These are phyloP conservation scores for Brachynemurus nebulosus DNA, from an alignment of 2,888 invertebrate genomes.

Conservation along the genomic window DNA sequence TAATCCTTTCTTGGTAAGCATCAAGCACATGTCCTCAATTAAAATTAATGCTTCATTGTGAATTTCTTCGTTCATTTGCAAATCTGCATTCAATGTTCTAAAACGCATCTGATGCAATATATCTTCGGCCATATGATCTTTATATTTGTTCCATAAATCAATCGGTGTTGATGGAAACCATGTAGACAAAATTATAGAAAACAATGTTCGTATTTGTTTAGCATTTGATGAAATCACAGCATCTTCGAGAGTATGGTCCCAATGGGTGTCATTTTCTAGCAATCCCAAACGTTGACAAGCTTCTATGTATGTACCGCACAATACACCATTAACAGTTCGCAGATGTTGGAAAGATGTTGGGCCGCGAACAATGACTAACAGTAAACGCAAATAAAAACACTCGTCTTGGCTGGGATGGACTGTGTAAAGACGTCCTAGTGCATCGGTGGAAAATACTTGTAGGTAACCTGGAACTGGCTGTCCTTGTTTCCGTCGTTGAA, in stretches of 20 bases:
- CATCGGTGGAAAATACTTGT: conserved; percentile 23
- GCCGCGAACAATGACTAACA: conserved; percentile 24
- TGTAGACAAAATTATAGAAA: conserved; percentile 19
- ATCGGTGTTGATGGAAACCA: conserved; percentile 19
- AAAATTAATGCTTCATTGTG: conserved; percentile 15
- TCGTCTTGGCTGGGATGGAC: conserved; percentile 25
- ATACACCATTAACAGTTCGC: conserved; percentile 22
- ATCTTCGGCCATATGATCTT: conserved; percentile 20
- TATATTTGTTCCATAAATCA: conserved; percentile 20
- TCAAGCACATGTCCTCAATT: conserved; percentile 14
- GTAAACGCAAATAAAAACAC: conserved; percentile 26
- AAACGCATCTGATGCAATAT: conserved; percentile 17
- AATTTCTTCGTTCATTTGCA: conserved; percentile 10
- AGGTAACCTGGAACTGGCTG: conserved; percentile 20
- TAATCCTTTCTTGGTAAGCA: conserved; percentile 18
- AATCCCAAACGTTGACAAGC: conserved; percentile 23
- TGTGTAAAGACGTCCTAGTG: conserved; percentile 25
- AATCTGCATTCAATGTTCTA: conserved; percentile 12
- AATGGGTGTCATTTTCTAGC: conserved; percentile 19
- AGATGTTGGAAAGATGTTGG: conserved; percentile 19
- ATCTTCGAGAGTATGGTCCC: conserved; percentile 16
- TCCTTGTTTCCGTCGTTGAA: conserved; percentile 23
- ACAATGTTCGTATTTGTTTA: conserved; percentile 15
- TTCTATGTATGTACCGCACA: conserved; percentile 22
- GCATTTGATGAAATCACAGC: conserved; percentile 9